phyloP scores from a whole-genome alignment of 2,113 vertebrate genomes.

The Tursiops truncatus region DNA sequence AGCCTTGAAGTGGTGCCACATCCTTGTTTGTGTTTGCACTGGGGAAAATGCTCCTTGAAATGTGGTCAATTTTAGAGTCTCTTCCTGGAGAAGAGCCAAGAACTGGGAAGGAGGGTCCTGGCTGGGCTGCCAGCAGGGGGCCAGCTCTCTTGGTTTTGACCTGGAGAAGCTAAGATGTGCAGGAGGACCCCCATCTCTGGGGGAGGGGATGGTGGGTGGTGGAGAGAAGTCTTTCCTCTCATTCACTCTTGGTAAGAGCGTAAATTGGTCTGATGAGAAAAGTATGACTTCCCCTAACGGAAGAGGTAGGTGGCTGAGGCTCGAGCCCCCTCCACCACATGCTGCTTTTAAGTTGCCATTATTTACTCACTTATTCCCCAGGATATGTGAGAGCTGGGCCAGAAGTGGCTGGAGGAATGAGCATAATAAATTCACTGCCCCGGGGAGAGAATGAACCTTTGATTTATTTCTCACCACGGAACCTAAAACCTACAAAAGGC shows the following conservation, averaged over 20 bases:
- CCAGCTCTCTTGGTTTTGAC: background rate
- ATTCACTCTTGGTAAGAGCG: background rate
- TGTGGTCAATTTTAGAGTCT: background rate
- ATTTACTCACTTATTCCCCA: background rate
- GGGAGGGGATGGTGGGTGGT: background rate
- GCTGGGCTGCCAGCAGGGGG: background rate
- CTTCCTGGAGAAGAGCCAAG: background rate
- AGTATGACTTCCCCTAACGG: background rate
- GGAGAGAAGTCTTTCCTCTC: background rate
- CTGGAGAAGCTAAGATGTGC: background rate
- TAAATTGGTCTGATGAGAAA: background rate
- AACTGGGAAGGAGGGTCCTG: background rate
- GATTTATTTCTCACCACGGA: background rate
- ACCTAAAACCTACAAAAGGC: background rate
- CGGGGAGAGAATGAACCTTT: background rate
- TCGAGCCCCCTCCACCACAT: rapidly evolving
- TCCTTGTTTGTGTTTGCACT: rapidly evolving
- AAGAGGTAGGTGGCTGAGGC: background rate
- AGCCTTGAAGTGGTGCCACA: background rate
- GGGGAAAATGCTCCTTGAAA: background rate
- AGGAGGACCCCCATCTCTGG: background rate
- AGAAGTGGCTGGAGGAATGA: background rate
- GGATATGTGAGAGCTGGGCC: background rate
- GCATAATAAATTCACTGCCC: background rate
- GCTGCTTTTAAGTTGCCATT: background rate